phyloP scores from a whole-genome alignment of 2,113 vertebrate species.

The Cottus gobio region DNA sequence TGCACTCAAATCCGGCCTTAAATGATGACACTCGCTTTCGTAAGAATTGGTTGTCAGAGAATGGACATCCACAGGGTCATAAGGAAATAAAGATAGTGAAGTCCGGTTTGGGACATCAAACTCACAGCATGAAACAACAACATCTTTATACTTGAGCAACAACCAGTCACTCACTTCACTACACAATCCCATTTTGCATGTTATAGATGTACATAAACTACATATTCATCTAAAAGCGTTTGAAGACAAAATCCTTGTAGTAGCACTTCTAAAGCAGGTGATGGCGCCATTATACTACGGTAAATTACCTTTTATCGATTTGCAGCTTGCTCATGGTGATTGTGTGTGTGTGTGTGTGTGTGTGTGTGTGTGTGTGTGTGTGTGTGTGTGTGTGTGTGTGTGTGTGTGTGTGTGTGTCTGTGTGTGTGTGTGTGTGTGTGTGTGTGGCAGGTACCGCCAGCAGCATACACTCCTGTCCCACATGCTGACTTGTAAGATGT shows the following conservation, averaged over 20 bases:
- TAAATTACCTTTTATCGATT: neutral
- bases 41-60: neutral
- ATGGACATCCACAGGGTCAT: neutral
- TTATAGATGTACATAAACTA: neutral
- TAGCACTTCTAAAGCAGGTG: slow-evolving; percentile 18
- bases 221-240: neutral
- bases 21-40: neutral
- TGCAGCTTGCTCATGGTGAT: neutral
- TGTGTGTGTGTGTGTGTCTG: slow-evolving; percentile 16
- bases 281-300: slow-evolving; percentile 25
- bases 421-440: slow-evolving; percentile 35
- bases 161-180: neutral
- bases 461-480: slow-evolving; percentile 83
- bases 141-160: neutral
- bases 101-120: neutral
- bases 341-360: neutral
- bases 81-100: neutral
- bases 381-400: neutral
- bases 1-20: no score
- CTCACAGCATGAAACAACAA: neutral
- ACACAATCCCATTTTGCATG: neutral
- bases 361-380: slow-evolving; percentile 14
- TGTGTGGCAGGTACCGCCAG: slow-evolving; percentile 82
- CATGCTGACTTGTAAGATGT: slow-evolving; percentile 77
- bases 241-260: slow-evolving; percentile 20